Conservation (phyloP, 2,888 invertebrate genomes). For the Andrena flavipes region DNA sequence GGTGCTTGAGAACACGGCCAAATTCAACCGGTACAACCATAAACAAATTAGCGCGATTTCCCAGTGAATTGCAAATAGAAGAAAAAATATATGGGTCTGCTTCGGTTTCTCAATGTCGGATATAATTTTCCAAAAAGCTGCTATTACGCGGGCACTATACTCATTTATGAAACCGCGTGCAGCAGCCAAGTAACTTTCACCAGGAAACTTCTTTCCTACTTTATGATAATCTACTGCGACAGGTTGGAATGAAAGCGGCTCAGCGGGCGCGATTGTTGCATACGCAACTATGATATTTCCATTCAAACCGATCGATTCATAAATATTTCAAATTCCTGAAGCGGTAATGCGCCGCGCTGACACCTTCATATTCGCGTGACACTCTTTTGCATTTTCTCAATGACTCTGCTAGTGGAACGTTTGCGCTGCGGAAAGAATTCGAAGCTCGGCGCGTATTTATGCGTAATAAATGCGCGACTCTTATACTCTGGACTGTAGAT, state of each 20-base stretch:
- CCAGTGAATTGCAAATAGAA: background rate
- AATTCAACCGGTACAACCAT: slow-evolving; percentile 28
- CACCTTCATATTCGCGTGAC: background rate
- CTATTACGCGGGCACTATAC: background rate
- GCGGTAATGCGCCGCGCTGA: background rate
- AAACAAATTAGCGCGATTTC: background rate
- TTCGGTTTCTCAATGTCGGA: too few species aligned
- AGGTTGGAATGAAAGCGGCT: slow-evolving; percentile 26
- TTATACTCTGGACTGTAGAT: background rate
- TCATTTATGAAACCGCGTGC: slow-evolving; percentile 6
- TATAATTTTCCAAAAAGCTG: background rate
- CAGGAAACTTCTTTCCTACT: slow-evolving; percentile 51
- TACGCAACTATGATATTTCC: background rate
- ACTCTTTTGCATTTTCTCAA: slow-evolving; percentile 9
- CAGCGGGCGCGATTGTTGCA: slow-evolving; percentile 1
- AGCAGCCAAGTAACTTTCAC: slow-evolving; percentile 50
- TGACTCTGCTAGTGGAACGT: slow-evolving; percentile 7
- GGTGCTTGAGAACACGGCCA: slow-evolving; percentile 28
- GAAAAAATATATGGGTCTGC: background rate
- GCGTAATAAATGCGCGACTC: slow-evolving; percentile 1
- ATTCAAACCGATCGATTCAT: background rate
- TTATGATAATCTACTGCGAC: slow-evolving; percentile 13
- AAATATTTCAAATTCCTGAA: background rate
- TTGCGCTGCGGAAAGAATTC: background rate
- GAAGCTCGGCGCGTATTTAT: background rate